phyloP scores from a whole-genome alignment of 2,888 invertebrate species.

The Tetragonisca angustula region DNA sequence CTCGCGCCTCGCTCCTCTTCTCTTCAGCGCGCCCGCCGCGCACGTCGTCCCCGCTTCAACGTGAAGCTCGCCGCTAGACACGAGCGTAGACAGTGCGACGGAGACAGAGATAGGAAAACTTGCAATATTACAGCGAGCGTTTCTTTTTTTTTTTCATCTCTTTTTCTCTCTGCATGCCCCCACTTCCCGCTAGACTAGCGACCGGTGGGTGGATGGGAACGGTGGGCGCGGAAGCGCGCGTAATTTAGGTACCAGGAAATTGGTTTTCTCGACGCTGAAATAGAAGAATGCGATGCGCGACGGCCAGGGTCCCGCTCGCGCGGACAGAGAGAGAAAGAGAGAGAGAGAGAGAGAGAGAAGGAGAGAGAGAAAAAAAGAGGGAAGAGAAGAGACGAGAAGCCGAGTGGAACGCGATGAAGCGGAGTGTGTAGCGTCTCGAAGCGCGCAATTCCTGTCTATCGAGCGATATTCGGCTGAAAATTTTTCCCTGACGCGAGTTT shows the following conservation, averaged over 20 bases:
- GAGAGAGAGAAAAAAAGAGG: no score
- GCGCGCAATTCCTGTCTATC: slow-evolving; percentile 42
- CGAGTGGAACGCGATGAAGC: not conserved
- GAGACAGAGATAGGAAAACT: slow-evolving; percentile 57
- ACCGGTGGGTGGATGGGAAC: slow-evolving; percentile 20
- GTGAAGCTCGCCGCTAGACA: slow-evolving; percentile 72
- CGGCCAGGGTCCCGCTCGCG: slow-evolving; percentile 35
- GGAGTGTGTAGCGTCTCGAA: slow-evolving; percentile 17
- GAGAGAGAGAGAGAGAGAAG: no score
- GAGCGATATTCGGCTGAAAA: slow-evolving; percentile 34
- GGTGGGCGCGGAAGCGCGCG: slow-evolving; percentile 75
- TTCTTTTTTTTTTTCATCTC: slow-evolving; percentile 82
- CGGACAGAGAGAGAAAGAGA: no score
- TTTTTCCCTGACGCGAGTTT: slow-evolving; percentile 59
- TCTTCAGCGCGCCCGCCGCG: slow-evolving; percentile 46
- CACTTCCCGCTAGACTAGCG: not conserved
- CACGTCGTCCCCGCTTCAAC: slow-evolving; percentile 68
- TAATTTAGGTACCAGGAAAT: slow-evolving; percentile 84
- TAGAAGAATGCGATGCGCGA: slow-evolving; percentile 83
- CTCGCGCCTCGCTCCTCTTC: slow-evolving; percentile 42
- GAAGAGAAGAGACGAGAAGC: not conserved
- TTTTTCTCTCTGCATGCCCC: slow-evolving; percentile 8
- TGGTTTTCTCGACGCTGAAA: slow-evolving; percentile 84
- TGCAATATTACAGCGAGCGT: slow-evolving; percentile 81
- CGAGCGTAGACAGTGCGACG: slow-evolving; percentile 64